Evolutionary conservation across 2,113 vertebrate genomes (phyloP), one percentile per base, ranked within the genome.

Genomic region (Channa argus): DNA sequence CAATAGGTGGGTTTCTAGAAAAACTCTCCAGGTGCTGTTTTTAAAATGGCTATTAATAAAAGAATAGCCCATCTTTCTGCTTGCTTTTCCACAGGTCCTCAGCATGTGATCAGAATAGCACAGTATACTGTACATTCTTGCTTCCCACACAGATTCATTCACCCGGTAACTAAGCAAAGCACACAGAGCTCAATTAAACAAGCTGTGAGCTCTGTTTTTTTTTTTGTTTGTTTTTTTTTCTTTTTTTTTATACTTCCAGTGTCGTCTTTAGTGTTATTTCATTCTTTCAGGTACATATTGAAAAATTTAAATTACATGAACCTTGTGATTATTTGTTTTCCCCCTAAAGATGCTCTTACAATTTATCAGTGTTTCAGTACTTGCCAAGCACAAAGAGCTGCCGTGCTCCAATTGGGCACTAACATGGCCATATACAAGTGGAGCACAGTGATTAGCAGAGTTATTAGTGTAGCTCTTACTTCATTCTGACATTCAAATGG

Each of bases 381-480:
- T 71, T 68, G 74, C 65, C 43, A 59, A 72, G 63, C 41, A 56
- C 53, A 83, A 72, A 79, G 59, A 56, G 39, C 83, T 73, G 65
- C 71, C 63, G 5, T 47, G 56, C 53, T 83, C 60, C 72, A 41
- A 1, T 14, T 43, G 59, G 79, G 54, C 62, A 38, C 65, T 71
- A 79, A 69, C 47, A 51, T 71, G 39, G 44, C 79, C 43, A 24
- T 63, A 39, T 63, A 43, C 72, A 63, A 78, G 80, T 65, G 64
- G 77, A 85, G 62, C 67, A 63, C 73, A 34, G 88, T 87, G 82
- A 89, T 88, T 86, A 87, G 77, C 76, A 55, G 38, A 82, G 75
- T 76, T 66, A 62, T 88, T 88, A 86, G 70, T 65, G 77, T 54
- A 71, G 71, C 61, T 53, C 65, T 81, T 80, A 71, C 50, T 37